phyloP scores from a whole-genome alignment of 2,797 vertebrate genomes.

The Helicolenus hilgendorfi region DNA sequence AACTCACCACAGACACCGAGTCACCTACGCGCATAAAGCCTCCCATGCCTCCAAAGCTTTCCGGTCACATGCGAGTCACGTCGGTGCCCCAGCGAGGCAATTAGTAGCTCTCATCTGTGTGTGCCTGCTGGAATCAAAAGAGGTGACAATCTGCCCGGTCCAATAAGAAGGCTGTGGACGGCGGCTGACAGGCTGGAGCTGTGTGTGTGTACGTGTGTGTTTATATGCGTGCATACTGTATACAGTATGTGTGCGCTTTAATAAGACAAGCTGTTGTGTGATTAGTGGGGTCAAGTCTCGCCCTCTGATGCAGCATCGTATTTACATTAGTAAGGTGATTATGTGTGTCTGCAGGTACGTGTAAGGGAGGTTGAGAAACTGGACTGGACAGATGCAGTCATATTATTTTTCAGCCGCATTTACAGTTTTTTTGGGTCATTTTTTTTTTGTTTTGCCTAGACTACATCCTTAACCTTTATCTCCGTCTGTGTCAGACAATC shows the following conservation, averaged over 20 bases:
- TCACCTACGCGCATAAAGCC: conserved; percentile 17
- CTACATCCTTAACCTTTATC: conserved; percentile 41
- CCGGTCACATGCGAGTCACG: conserved; percentile 74
- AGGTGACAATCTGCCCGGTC: conserved; percentile 69
- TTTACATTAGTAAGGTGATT: conserved; percentile 27
- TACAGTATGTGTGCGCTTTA: background rate
- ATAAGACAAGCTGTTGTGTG: conserved; percentile 34
- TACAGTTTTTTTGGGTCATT: conserved; percentile 13
- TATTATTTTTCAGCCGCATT: conserved; percentile 27
- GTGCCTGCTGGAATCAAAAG: conserved; percentile 63
- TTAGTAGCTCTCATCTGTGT: conserved; percentile 76
- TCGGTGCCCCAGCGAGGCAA: conserved; percentile 70
- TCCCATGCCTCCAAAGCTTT: conserved; percentile 27
- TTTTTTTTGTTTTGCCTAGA: background rate
- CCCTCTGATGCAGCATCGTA: background rate
- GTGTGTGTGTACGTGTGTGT: background rate
- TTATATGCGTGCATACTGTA: background rate
- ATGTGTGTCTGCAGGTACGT: background rate
- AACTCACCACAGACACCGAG: conserved; percentile 24
- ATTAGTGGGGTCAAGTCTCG: conserved; percentile 40
- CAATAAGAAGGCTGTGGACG: conserved; percentile 54
- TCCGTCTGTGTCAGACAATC: conserved; percentile 44
- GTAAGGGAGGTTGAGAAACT: background rate
- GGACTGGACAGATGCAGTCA: background rate
- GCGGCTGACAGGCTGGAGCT: conserved; percentile 32